phyloP scores from a whole-genome alignment of 2,113 vertebrate genomes.

The Nestor notabilis region DNA sequence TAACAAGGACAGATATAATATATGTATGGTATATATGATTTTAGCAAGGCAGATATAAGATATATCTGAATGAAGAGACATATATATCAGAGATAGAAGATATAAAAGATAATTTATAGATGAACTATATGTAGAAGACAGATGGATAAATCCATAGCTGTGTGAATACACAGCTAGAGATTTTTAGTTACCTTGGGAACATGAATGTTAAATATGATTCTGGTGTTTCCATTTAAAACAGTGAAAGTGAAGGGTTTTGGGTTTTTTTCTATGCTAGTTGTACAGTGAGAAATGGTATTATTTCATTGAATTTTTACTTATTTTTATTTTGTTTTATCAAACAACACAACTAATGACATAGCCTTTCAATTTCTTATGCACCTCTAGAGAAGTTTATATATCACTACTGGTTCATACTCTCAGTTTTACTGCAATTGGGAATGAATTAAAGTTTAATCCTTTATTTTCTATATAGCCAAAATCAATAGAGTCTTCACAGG shows the following conservation, averaged over 20 bases:
- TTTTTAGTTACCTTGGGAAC: neutral
- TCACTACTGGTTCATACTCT: neutral
- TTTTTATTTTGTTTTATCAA: neutral
- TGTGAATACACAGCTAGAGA: neutral
- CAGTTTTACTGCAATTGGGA: neutral
- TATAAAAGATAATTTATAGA: neutral
- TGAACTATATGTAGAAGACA: neutral
- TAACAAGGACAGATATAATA: neutral
- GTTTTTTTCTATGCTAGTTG: neutral
- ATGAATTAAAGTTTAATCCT: conserved; percentile 44
- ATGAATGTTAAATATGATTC: neutral
- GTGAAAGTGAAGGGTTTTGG: neutral
- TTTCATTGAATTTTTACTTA: neutral
- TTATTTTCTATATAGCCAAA: neutral
- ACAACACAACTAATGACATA: neutral
- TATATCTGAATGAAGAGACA: neutral
- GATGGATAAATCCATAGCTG: neutral
- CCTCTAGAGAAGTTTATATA: neutral
- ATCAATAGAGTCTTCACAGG: neutral
- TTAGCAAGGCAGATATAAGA: neutral
- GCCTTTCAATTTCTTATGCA: neutral
- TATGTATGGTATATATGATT: neutral
- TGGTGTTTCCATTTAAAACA: neutral
- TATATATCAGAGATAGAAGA: neutral
- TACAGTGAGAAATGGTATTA: neutral